Percentiles rank a stretch among this genome's conserved stretches.
phyloP scores from a whole-genome alignment of 2,888 invertebrate species.

The Drosophila kambysellisi region DNA sequence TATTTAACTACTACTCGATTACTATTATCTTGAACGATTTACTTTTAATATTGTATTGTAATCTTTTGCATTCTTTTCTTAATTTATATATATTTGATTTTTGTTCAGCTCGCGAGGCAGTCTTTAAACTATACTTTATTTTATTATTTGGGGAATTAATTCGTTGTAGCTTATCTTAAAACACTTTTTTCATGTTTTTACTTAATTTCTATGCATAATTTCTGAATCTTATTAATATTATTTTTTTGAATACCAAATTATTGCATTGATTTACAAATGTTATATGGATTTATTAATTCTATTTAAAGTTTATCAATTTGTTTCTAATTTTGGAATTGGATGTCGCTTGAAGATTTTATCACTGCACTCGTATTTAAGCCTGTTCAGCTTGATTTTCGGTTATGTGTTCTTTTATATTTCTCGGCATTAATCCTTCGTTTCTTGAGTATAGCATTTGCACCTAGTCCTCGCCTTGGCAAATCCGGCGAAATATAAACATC shows the following conservation, averaged over 20 bases:
- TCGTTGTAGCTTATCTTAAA: too few species aligned
- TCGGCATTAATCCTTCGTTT: not conserved
- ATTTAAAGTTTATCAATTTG: not conserved
- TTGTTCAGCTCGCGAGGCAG: not conserved
- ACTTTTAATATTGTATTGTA: too few species aligned
- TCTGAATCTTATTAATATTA: not conserved
- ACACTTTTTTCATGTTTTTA: not conserved
- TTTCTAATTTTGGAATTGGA: not conserved
- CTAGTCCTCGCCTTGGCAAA: conserved; percentile 26
- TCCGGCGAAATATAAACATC: conserved; percentile 42
- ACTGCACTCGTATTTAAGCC: not conserved
- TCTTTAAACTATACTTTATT: too few species aligned
- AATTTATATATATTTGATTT: not conserved
- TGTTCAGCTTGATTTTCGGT: conserved; percentile 19
- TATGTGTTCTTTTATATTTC: not conserved
- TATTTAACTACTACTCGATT: too few species aligned
- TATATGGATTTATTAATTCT: not conserved
- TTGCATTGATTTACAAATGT: not conserved
- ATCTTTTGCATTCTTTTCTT: too few species aligned
- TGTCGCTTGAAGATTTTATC: conserved; percentile 1
- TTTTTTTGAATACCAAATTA: not conserved
- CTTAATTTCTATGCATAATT: not conserved
- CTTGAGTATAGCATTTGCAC: conserved; percentile 4
- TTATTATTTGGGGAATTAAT: too few species aligned
- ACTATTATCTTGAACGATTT: too few species aligned